Evolutionary conservation across 2,888 invertebrate genomes (phyloP).

Genomic region (Hyppa rectilinea): DNA sequence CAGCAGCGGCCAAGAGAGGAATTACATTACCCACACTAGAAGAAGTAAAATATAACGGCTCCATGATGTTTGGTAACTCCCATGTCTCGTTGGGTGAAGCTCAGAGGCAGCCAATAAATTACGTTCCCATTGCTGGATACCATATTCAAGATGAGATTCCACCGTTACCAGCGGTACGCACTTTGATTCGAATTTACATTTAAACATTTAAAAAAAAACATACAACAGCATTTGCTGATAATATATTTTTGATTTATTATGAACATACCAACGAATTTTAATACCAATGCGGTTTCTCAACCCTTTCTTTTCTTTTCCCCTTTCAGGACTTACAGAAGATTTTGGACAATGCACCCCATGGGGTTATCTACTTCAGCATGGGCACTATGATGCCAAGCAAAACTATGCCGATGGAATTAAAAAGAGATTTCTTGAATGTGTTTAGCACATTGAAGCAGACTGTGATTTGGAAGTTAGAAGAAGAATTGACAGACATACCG

Average conservation of each 20-base stretch:
- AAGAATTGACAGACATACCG: slow-evolving; percentile 71
- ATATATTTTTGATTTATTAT: background rate
- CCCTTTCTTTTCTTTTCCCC: too few species aligned
- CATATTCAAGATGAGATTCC: slow-evolving; percentile 74
- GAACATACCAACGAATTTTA: background rate
- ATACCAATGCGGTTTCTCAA: background rate
- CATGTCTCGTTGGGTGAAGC: slow-evolving; percentile 74
- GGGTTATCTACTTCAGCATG: slow-evolving; percentile 87
- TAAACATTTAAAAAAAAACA: background rate
- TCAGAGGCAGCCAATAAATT: slow-evolving; percentile 75
- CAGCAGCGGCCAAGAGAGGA: slow-evolving; percentile 66
- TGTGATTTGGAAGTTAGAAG: slow-evolving; percentile 86
- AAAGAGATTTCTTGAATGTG: slow-evolving; percentile 74
- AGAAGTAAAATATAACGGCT: slow-evolving; percentile 72
- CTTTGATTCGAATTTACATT: background rate
- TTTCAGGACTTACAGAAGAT: slow-evolving; percentile 62
- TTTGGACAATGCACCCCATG: slow-evolving; percentile 80
- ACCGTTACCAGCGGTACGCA: slow-evolving; percentile 76
- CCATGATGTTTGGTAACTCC: slow-evolving; percentile 79
- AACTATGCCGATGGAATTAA: slow-evolving; percentile 75
- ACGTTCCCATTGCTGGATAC: slow-evolving; percentile 77
- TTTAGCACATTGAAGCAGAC: slow-evolving; percentile 83
- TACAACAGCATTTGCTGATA: background rate
- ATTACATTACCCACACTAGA: slow-evolving; percentile 68
- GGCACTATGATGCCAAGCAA: slow-evolving; percentile 81